Evolutionary conservation across 2,797 vertebrate genomes (phyloP).

Genomic region (Helarctos malayanus): DNA sequence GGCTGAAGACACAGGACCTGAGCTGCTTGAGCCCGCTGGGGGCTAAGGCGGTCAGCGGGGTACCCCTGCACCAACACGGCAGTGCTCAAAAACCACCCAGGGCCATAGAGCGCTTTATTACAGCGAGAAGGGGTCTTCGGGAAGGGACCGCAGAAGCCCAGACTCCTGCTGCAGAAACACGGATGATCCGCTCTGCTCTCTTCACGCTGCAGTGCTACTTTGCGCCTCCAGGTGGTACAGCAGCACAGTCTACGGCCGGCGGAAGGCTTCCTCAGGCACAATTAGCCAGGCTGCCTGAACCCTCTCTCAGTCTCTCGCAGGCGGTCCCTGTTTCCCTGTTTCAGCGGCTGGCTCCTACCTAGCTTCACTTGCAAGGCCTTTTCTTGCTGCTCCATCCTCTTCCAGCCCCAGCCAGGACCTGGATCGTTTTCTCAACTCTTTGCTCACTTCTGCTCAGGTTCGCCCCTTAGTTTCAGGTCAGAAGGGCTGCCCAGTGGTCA

Average conservation of each 20-base stretch:
- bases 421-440: not conserved
- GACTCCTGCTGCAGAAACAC: rapidly evolving
- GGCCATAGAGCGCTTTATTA: rapidly evolving
- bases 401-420: not conserved
- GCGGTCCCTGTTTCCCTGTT: not conserved
- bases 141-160: not conserved
- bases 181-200: rapidly evolving
- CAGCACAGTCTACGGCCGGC: slow-evolving; percentile 1
- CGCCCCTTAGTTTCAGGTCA: not conserved
- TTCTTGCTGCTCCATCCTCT: not conserved
- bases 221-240: slow-evolving; percentile 77
- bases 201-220: slow-evolving; percentile 40
- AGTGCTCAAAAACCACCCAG: no score
- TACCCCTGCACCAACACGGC: not conserved
- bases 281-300: not conserved
- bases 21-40: not conserved
- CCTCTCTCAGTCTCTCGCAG: rapidly evolving
- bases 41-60: not conserved
- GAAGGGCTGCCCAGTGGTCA: not conserved
- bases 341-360: not conserved
- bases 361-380: not conserved
- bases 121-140: not conserved
- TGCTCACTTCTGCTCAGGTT: not conserved
- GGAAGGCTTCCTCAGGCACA: rapidly evolving
- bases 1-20: not conserved